These are phyloP conservation scores for Drosophila nr. perissopoda DNA, from an alignment of 2,888 invertebrate genomes.

Conservation along the genomic window DNA sequence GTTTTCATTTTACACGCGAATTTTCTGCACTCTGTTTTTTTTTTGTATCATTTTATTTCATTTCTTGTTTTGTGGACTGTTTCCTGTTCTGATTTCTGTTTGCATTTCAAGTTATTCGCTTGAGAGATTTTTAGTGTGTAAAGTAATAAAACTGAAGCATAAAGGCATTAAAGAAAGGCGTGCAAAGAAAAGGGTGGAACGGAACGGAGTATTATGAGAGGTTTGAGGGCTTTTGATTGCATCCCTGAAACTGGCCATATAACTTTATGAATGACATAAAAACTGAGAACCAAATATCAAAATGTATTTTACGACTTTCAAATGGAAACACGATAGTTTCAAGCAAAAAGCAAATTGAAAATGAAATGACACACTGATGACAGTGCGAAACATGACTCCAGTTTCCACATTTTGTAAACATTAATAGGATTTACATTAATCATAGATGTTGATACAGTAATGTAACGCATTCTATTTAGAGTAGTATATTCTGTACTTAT, in stretches of 20 bases:
- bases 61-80: slow-evolving; percentile 34
- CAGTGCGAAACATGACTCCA: neutral
- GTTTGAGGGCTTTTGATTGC: slow-evolving; percentile 31
- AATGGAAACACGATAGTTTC: slow-evolving; percentile 9
- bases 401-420: neutral
- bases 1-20: slow-evolving; percentile 76
- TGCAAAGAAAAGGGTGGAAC: neutral
- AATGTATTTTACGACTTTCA: slow-evolving; percentile 15
- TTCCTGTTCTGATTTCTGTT: slow-evolving; percentile 77
- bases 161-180: slow-evolving; percentile 46
- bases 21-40: slow-evolving; percentile 58
- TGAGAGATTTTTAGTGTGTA: slow-evolving; percentile 65
- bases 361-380: too few relatives aligned
- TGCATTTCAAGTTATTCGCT: slow-evolving; percentile 73
- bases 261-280: slow-evolving; percentile 58
- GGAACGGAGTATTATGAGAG: neutral
- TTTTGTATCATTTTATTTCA: slow-evolving; percentile 39
- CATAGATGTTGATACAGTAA: neutral
- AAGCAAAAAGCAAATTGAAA: neutral
- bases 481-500: neutral
- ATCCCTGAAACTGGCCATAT: slow-evolving; percentile 47
- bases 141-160: slow-evolving; percentile 71
- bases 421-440: neutral
- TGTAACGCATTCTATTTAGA: neutral
- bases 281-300: slow-evolving; percentile 20